Conservation (phyloP, 2,888 invertebrate genomes). For the Phalera bucephala region DNA sequence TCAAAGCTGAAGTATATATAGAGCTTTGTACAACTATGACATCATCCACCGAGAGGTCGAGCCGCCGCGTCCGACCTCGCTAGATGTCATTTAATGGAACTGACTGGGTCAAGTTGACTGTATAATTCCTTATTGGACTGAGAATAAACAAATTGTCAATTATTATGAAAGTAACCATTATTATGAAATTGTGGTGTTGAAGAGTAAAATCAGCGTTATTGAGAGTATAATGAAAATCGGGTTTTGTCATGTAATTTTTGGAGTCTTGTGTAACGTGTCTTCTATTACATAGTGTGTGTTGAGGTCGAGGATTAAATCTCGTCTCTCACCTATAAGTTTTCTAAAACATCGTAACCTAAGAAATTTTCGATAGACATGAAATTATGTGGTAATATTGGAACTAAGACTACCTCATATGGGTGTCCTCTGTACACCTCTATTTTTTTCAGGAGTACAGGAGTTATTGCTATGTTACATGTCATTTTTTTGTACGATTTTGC, state of each 20-base stretch:
- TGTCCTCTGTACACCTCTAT: too few species aligned
- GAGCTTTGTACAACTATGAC: background rate
- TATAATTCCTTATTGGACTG: background rate
- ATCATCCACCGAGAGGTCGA: background rate
- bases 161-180: background rate
- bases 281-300: too few species aligned
- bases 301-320: too few species aligned
- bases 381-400: too few species aligned
- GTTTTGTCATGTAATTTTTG: background rate
- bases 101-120: constrained; percentile 1
- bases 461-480: too few species aligned
- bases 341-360: too few species aligned
- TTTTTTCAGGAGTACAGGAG: too few species aligned
- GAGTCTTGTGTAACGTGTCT: too few species aligned
- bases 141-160: background rate
- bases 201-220: background rate
- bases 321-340: too few species aligned
- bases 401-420: too few species aligned
- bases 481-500: too few species aligned
- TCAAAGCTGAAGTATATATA: background rate
- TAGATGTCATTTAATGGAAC: background rate
- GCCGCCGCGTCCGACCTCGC: background rate
- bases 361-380: too few species aligned
- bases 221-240: background rate
- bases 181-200: background rate